phyloP scores from a whole-genome alignment of 2,888 invertebrate genomes.

The Papilio elwesi region DNA sequence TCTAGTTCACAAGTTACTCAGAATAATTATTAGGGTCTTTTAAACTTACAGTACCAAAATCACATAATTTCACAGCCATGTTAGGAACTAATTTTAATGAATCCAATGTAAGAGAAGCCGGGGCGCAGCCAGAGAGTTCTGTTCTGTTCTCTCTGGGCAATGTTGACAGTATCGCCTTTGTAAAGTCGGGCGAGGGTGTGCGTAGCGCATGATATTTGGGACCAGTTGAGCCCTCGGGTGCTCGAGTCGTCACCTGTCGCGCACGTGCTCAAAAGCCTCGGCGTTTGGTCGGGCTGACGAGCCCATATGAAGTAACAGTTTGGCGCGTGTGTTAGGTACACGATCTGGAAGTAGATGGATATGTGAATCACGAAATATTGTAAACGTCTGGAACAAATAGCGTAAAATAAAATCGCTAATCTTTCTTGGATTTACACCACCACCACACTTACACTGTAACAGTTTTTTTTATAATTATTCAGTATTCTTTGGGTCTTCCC shows the following conservation, averaged over 20 bases:
- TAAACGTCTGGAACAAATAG: background rate
- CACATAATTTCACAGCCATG: constrained; percentile 60
- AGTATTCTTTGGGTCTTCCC: no score
- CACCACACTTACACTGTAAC: no score
- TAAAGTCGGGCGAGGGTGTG: constrained; percentile 68
- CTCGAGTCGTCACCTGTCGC: constrained; percentile 69
- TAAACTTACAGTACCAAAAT: background rate
- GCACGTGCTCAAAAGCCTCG: constrained; percentile 65
- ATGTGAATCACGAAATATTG: background rate
- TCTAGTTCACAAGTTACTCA: no score
- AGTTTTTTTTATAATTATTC: no score
- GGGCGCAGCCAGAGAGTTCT: constrained; percentile 68
- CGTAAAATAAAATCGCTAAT: no score
- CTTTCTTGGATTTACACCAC: no score
- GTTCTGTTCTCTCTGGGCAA: constrained; percentile 72
- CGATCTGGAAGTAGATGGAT: constrained; percentile 60
- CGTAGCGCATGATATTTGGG: constrained; percentile 72
- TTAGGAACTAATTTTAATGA: constrained; percentile 77
- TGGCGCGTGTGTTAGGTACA: constrained; percentile 70
- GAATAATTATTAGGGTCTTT: background rate
- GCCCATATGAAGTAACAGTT: constrained; percentile 75
- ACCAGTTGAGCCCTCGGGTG: constrained; percentile 56
- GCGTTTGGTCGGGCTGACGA: constrained; percentile 49
- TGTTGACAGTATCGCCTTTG: constrained; percentile 65
- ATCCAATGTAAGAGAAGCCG: constrained; percentile 73